A percentile compares a stretch with the other conserved stretches of the same genome.
phyloP scores from a whole-genome alignment of 2,888 invertebrate species.

The Zelleria hepariella region DNA sequence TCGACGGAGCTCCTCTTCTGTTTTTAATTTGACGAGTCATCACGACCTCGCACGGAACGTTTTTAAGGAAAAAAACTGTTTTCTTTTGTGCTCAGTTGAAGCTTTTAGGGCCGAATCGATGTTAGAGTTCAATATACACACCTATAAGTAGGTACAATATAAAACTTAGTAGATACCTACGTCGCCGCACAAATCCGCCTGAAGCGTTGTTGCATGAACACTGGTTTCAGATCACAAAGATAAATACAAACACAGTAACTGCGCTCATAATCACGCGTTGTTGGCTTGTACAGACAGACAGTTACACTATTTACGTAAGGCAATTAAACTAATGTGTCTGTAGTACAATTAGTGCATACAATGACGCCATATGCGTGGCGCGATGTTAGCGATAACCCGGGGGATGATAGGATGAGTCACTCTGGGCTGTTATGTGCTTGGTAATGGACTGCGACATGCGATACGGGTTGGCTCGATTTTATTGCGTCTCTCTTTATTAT shows the following conservation, averaged over 20 bases:
- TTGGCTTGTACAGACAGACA: background rate
- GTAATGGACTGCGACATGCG: conserved; percentile 26
- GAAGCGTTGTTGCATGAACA: background rate
- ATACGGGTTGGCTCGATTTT: conserved; percentile 32
- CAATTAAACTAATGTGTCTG: conserved; percentile 12
- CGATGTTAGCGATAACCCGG: conserved; percentile 27
- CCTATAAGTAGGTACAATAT: background rate
- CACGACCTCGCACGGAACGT: conserved; percentile 11
- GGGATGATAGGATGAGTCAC: conserved; percentile 32
- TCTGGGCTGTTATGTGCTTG: conserved; percentile 21
- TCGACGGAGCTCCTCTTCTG: conserved; percentile 32
- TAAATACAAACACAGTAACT: background rate
- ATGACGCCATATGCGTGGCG: conserved; percentile 34
- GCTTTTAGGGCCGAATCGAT: background rate
- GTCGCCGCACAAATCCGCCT: background rate
- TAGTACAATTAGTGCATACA: conserved; percentile 26
- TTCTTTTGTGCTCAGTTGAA: background rate
- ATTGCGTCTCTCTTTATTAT: background rate
- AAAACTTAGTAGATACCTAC: background rate
- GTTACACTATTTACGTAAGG: conserved; percentile 3
- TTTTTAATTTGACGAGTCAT: conserved; percentile 55
- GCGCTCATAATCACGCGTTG: background rate
- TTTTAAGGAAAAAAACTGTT: background rate
- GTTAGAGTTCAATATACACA: background rate
- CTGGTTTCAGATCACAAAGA: background rate